Percentiles rank a stretch among this genome's conserved stretches.
phyloP scores from a whole-genome alignment of 2,888 invertebrate species.

The Amiota communis region DNA sequence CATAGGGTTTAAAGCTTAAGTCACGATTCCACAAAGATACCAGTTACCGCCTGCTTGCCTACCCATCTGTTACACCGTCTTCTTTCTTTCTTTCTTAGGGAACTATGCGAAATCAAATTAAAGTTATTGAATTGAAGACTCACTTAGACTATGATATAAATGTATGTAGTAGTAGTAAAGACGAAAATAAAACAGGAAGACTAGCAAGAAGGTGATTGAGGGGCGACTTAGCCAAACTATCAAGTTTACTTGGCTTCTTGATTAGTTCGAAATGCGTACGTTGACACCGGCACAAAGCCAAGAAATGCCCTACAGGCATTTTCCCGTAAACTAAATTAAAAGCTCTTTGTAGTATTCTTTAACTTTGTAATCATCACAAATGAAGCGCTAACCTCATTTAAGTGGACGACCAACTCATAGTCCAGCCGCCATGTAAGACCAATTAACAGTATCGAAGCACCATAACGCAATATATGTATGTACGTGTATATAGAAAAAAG shows the following conservation, averaged over 20 bases:
- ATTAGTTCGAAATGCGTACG: background rate
- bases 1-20: conserved; percentile 1
- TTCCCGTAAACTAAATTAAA: background rate
- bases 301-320: background rate
- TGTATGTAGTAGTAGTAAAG: too few species aligned
- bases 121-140: background rate
- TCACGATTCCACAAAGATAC: conserved; percentile 5
- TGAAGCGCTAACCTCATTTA: too few species aligned
- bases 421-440: background rate
- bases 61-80: background rate
- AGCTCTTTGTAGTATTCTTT: too few species aligned
- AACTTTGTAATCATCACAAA: too few species aligned
- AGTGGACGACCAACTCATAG: too few species aligned
- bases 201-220: too few species aligned
- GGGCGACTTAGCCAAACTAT: too few species aligned
- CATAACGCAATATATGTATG: background rate
- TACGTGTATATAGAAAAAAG: too few species aligned
- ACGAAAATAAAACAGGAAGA: too few species aligned
- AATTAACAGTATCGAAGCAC: conserved; percentile 14
- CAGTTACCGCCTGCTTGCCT: background rate
- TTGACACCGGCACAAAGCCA: background rate
- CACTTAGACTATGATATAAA: too few species aligned
- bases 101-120: background rate
- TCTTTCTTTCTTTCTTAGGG: background rate
- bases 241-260: too few species aligned